A percentile compares a stretch with the other conserved stretches of the same genome.
phyloP scores from a whole-genome alignment of 2,113 vertebrate genomes.

The Anas platyrhynchos region DNA sequence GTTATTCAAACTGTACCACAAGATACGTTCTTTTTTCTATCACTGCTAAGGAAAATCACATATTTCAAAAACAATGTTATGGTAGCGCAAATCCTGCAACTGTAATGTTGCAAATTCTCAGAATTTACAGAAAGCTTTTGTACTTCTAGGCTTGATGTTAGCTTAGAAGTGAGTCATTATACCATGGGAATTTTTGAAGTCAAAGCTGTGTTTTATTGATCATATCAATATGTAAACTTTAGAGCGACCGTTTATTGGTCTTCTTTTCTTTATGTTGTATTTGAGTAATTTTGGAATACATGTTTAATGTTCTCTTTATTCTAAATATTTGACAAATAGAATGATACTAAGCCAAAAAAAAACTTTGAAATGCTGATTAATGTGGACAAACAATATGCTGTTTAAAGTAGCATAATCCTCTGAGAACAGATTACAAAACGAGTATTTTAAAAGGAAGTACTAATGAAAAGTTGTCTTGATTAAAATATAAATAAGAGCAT shows the following conservation, averaged over 20 bases:
- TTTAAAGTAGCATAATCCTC: not conserved
- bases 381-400: not conserved
- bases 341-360: not conserved
- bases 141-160: not conserved
- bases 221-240: not conserved
- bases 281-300: not conserved
- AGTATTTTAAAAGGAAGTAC: not conserved
- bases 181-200: not conserved
- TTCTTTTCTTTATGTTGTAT: not conserved
- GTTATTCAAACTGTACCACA: not conserved
- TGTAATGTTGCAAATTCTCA: not conserved
- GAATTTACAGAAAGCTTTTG: not conserved
- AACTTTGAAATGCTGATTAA: not conserved
- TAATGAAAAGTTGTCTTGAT: not conserved
- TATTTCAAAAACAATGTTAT: not conserved
- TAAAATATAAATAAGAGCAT: not conserved
- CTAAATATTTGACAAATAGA: not conserved
- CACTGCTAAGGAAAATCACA: not conserved
- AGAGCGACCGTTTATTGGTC: not conserved
- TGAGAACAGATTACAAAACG: not conserved
- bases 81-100: not conserved
- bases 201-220: not conserved
- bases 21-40: not conserved
- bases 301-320: not conserved
- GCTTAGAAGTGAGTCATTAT: not conserved